phyloP scores from a whole-genome alignment of 2,113 vertebrate genomes.

The Porphyrio hochstetteri region DNA sequence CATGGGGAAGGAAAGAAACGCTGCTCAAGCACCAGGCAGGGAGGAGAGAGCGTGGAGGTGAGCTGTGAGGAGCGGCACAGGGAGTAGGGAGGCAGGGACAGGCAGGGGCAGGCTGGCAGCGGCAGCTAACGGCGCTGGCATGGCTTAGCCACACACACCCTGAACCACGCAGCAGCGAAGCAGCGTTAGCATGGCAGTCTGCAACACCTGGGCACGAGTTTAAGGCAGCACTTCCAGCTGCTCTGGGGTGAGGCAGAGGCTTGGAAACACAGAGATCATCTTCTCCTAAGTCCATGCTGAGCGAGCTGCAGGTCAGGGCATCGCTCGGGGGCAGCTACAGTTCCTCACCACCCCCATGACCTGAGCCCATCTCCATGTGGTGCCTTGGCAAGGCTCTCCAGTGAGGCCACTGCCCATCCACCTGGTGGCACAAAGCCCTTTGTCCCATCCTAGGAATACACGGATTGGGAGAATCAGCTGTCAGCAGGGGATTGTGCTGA shows the following conservation, averaged over 20 bases:
- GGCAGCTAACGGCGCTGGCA: rapidly evolving
- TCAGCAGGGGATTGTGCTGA: background rate
- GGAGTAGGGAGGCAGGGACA: background rate
- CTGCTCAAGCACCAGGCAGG: background rate
- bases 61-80: background rate
- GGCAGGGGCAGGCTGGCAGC: background rate
- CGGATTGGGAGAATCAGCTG: rapidly evolving
- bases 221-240: background rate
- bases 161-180: rapidly evolving
- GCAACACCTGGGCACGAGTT: background rate
- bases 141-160: rapidly evolving
- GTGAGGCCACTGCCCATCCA: rapidly evolving
- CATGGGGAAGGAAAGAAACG: background rate
- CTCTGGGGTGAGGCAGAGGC: rapidly evolving
- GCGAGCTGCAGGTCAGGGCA: rapidly evolving
- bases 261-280: background rate
- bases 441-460: background rate
- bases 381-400: background rate
- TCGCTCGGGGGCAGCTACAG: background rate
- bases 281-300: background rate
- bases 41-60: background rate
- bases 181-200: rapidly evolving
- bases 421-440: background rate
- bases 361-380: background rate
- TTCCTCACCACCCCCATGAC: background rate